Percentiles rank a stretch among this genome's conserved stretches.
Conservation (phyloP, 2,888 invertebrate genomes). For the Mythimna lalbum region DNA sequence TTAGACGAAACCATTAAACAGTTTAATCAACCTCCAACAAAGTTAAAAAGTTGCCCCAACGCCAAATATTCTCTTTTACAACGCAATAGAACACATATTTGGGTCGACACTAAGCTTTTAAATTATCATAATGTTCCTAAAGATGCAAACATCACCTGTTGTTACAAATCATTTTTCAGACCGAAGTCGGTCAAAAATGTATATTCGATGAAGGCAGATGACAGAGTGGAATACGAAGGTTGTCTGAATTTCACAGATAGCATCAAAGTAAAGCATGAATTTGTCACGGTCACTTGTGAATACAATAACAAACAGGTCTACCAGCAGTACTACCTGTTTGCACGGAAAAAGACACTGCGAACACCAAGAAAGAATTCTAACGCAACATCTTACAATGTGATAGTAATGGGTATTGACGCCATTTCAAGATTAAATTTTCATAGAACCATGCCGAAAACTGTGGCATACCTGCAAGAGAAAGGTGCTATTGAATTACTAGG, state of each 20-base stretch:
- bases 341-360: slow-evolving; percentile 83
- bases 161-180: slow-evolving; percentile 91
- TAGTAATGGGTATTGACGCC: slow-evolving; percentile 96
- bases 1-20: slow-evolving; percentile 90
- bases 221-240: slow-evolving; percentile 84
- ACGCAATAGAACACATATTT: slow-evolving; percentile 91
- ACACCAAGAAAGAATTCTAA: slow-evolving; percentile 63
- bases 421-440: slow-evolving; percentile 96
- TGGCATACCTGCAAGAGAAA: slow-evolving; percentile 91
- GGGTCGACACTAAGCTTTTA: slow-evolving; percentile 86
- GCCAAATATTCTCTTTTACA: slow-evolving; percentile 88
- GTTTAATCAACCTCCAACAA: slow-evolving; percentile 87
- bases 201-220: slow-evolving; percentile 84
- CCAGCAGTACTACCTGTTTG: slow-evolving; percentile 93
- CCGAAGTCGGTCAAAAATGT: slow-evolving; percentile 85
- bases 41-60: slow-evolving; percentile 88
- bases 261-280: slow-evolving; percentile 91
- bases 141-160: slow-evolving; percentile 89
- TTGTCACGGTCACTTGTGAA: slow-evolving; percentile 92
- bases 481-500: slow-evolving; percentile 95
- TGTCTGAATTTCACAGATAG: slow-evolving; percentile 88
- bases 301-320: slow-evolving; percentile 88
- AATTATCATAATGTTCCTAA: slow-evolving; percentile 86
- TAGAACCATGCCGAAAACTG: slow-evolving; percentile 95
- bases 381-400: slow-evolving; percentile 90